These are phyloP conservation scores for Panopea generosa DNA, from an alignment of 2,888 invertebrate species.

Conservation along the genomic window DNA sequence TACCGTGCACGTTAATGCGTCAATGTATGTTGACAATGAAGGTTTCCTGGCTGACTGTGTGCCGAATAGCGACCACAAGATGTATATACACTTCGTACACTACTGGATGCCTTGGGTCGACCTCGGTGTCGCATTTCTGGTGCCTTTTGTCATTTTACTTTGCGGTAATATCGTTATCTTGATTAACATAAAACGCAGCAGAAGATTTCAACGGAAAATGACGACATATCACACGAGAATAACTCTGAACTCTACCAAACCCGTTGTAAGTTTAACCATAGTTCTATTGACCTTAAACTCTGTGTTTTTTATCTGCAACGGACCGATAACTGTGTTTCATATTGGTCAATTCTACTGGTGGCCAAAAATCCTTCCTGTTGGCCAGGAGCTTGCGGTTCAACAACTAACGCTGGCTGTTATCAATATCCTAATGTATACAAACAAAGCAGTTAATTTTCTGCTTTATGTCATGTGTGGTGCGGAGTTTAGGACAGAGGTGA, in stretches of 20 bases:
- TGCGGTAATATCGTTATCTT: constrained; percentile 71
- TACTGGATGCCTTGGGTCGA: constrained; percentile 75
- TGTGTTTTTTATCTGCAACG: constrained; percentile 66
- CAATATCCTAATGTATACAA: constrained; percentile 70
- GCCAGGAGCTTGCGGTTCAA: constrained; percentile 12
- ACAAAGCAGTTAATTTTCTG: constrained; percentile 71
- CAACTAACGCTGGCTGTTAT: constrained; percentile 57
- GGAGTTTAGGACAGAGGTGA: constrained; percentile 66
- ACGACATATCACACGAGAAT: constrained; percentile 3
- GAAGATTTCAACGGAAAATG: constrained; percentile 26
- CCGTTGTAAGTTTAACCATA: constrained; percentile 63
- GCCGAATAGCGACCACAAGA: constrained; percentile 7
- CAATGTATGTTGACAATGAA: not conserved
- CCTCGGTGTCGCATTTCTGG: constrained; percentile 62
- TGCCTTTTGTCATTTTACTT: constrained; percentile 70
- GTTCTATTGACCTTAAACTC: constrained; percentile 67
- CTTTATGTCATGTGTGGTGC: constrained; percentile 72
- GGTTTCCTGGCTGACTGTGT: constrained; percentile 20
- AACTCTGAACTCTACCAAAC: constrained; percentile 1
- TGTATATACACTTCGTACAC: constrained; percentile 46
- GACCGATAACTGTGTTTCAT: constrained; percentile 65
- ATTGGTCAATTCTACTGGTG: constrained; percentile 56
- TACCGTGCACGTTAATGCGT: not conserved
- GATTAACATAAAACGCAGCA: constrained; percentile 52
- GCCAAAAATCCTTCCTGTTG: not conserved